Conservation (phyloP, 2,888 invertebrate species). For the Spodoptera picta region DNA sequence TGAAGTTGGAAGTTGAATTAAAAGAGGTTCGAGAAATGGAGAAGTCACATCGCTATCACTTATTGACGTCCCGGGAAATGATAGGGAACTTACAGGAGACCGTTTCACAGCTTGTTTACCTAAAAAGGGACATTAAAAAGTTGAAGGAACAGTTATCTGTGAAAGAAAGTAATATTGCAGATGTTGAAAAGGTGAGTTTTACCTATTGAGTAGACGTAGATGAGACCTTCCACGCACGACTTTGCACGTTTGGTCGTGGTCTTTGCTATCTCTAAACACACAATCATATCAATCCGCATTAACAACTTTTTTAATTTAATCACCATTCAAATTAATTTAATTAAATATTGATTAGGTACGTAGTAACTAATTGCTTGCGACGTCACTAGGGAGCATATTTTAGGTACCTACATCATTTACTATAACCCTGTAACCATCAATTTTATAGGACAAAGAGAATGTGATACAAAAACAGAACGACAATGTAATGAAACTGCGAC, state of each 20-base stretch:
- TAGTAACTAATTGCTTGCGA: too few relatives aligned
- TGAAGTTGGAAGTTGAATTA: conserved; percentile 76
- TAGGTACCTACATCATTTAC: too few relatives aligned
- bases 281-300: too few relatives aligned
- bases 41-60: conserved; percentile 82
- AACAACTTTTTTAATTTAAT: too few relatives aligned
- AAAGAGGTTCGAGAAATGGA: conserved; percentile 78
- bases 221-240: too few relatives aligned
- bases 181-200: conserved; percentile 71
- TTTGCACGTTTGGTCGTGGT: too few relatives aligned
- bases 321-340: too few relatives aligned
- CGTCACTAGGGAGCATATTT: too few relatives aligned
- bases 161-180: conserved; percentile 67
- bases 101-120: conserved; percentile 80
- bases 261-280: background rate
- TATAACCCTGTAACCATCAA: background rate
- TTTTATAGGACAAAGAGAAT: conserved; percentile 75
- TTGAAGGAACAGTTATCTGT: conserved; percentile 73
- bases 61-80: conserved; percentile 81
- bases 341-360: too few relatives aligned
- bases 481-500: conserved; percentile 66
- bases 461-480: conserved; percentile 68
- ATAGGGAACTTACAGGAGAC: conserved; percentile 83
- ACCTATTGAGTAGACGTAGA: too few relatives aligned
- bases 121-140: conserved; percentile 80